Conservation (phyloP, 1,140 invertebrate species). For the Wiebesia pumilae region DNA sequence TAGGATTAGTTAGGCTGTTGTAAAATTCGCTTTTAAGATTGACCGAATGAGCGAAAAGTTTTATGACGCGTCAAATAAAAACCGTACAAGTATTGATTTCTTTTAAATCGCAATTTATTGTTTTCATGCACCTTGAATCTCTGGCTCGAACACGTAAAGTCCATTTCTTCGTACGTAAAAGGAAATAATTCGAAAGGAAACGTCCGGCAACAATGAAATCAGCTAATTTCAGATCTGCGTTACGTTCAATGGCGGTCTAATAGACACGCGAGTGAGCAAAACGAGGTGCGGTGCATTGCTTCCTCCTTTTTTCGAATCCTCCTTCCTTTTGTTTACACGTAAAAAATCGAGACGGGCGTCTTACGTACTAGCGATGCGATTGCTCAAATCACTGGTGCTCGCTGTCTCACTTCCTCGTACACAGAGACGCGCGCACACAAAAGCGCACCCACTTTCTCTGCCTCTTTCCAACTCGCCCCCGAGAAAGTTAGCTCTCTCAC, state of each 20-base stretch:
- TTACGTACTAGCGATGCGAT: not conserved
- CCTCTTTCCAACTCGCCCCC: not conserved
- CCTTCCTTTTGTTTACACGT: slow-evolving; percentile 44
- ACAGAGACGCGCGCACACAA: not conserved
- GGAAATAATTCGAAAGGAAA: too few relatives aligned
- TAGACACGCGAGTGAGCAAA: not conserved
- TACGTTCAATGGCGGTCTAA: slow-evolving; percentile 4
- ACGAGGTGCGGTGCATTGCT: not conserved
- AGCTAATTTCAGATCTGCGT: slow-evolving; percentile 20
- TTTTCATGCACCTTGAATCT: too few relatives aligned
- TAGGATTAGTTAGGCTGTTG: not conserved
- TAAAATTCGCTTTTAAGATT: not conserved
- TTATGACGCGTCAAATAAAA: not conserved
- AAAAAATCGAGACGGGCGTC: slow-evolving; percentile 40
- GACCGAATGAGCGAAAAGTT: not conserved
- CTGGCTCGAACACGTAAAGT: not conserved
- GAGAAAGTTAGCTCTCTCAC: slow-evolving; percentile 47
- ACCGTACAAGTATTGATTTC: too few relatives aligned
- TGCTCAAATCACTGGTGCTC: slow-evolving; percentile 11
- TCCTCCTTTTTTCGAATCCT: slow-evolving; percentile 22
- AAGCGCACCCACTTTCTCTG: not conserved
- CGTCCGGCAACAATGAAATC: not conserved
- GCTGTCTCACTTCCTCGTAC: not conserved
- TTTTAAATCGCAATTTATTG: too few relatives aligned
- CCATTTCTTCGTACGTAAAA: not conserved